These are phyloP conservation scores for Blastomussa wellsi DNA, from an alignment of 92 coral and sea anemone species.

Conservation along the genomic window DNA sequence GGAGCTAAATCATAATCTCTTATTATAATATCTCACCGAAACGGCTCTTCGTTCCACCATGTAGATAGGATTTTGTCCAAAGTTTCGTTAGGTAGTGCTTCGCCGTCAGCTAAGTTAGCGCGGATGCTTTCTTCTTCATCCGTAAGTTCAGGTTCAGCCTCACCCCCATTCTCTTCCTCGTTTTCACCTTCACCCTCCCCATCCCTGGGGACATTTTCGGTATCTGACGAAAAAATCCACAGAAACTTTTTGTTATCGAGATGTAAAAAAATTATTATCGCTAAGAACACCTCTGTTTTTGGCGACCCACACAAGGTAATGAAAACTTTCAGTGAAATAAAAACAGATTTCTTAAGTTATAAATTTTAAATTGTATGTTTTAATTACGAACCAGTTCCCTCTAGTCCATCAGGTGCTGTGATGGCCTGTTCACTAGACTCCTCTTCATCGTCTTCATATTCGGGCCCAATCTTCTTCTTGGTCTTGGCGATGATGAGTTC, in stretches of 20 bases:
- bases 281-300: neutral
- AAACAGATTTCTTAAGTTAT: neutral
- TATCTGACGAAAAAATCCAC: conserved; percentile 6
- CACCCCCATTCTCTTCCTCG: conserved; percentile 44
- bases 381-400: conserved; percentile 62
- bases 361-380: neutral
- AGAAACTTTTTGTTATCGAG: neutral
- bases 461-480: conserved; percentile 96
- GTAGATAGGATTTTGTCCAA: conserved; percentile 84
- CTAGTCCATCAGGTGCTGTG: conserved; percentile 63
- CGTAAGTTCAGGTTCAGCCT: conserved; percentile 73
- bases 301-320: neutral
- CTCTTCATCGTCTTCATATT: conserved; percentile 92
- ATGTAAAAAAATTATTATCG: neutral
- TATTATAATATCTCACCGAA: conserved; percentile 52
- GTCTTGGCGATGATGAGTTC: conserved; percentile 98
- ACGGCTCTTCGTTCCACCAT: conserved; percentile 99
- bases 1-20: neutral
- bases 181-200: conserved; percentile 37
- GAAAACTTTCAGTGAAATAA: neutral
- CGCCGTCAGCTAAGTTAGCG: conserved; percentile 83
- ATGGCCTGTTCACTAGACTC: conserved; percentile 61
- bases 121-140: conserved; percentile 93
- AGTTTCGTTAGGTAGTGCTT: conserved; percentile 76
- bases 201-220: conserved; percentile 24